These are phyloP conservation scores for Neolamprologus cancellatus DNA, from an alignment of 2,113 vertebrate species.

Conservation along the genomic window DNA sequence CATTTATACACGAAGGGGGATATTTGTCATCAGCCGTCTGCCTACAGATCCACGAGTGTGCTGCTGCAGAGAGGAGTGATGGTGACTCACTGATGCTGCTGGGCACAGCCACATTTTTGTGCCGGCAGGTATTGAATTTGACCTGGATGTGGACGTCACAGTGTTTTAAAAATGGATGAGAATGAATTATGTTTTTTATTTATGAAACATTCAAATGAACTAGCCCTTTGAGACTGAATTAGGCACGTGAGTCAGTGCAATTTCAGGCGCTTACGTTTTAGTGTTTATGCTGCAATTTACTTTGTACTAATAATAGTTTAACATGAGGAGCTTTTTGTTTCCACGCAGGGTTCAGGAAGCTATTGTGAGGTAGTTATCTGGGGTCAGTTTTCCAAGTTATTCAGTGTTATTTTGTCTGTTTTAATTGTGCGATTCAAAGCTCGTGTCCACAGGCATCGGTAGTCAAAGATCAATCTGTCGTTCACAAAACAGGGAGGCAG, in stretches of 20 bases:
- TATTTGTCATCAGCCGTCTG: constrained; percentile 15
- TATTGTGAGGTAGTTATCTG: background rate
- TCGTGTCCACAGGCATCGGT: background rate
- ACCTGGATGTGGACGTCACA: background rate
- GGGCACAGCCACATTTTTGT: background rate
- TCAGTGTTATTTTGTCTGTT: background rate
- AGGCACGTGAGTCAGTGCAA: background rate
- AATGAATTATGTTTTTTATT: background rate
- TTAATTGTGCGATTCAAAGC: background rate
- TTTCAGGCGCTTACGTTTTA: background rate
- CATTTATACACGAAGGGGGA: background rate
- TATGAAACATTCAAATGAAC: background rate
- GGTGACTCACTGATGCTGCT: background rate
- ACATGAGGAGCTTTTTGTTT: background rate
- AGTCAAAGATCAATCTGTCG: background rate
- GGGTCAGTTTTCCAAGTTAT: background rate
- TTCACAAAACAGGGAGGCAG: background rate
- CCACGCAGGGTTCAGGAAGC: background rate
- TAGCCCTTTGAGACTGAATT: background rate
- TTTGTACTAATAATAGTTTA: background rate
- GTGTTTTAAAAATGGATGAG: background rate
- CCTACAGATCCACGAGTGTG: background rate
- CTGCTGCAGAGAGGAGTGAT: background rate
- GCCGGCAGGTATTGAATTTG: background rate
- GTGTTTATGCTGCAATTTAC: background rate